Base-by-base conservation (phyloP, 2,888 invertebrate genomes). In the Eristalis pertinax region DNA sequence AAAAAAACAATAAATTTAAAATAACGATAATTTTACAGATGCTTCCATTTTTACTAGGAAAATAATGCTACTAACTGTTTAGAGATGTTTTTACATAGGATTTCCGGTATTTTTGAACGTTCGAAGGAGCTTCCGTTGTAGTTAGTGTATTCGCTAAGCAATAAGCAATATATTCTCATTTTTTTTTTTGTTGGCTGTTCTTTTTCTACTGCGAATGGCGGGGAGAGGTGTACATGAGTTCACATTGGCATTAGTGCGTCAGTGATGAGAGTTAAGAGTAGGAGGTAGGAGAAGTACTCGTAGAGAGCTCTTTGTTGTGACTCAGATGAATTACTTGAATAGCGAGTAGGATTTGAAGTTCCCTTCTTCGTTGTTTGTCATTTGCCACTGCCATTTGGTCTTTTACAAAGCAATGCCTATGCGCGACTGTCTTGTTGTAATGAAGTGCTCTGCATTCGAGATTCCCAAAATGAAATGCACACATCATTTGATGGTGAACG, bases 31-130 rank as follows among this genome's bases (percentile, higher is more conserved):
- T 60, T 50, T 60, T 60, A 60, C 60, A 60, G 26, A 60, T 60
- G 60, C 60, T 60, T 60, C 60, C 60, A 60, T 60, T 26, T 60
- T 60, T 60, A 60, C 13, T 29, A 60, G 26, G 11, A 60, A 24
- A 26, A 26, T 26, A 60, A 60, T 11, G 26, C 60, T 26, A 60
- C 60, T n/a, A 13, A 60, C 26, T 15, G 60, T 29, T 60, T 50
- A 19, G 13, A 43, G n/a, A 50, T 19, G 50, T 50, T 50, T 50
- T 50, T 50, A 50, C 50, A 50, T 50, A 50, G 50, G 19, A 50
- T 50, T 50, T 19, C 50, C 19, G n/a, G 19, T 50, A 19, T 50
- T 19, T 50, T n/a, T 19, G 19, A 50, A 50, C 50, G 7, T 8
- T 19, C 50, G 19, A 50, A 50, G 19, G 38, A 13, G 38, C 13